Evolutionary conservation across 2,888 invertebrate genomes (phyloP).

Genomic region (Mythimna impura): DNA sequence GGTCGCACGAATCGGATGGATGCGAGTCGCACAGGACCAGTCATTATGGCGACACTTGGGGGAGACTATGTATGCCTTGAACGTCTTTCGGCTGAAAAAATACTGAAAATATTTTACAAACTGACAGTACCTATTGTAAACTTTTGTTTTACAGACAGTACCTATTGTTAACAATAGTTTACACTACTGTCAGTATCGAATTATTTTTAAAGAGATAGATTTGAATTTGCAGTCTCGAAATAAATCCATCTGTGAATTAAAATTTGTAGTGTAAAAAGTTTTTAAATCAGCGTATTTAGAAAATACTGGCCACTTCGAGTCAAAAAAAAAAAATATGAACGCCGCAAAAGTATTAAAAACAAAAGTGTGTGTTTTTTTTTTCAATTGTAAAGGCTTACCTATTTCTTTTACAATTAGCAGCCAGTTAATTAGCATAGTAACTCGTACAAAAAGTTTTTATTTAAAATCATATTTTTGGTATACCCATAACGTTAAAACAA

Average conservation of each 20-base stretch:
- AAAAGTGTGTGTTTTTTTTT: neutral
- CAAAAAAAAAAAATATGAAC: neutral
- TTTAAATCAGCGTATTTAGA: neutral
- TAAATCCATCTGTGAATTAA: neutral
- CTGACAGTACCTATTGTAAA: no score
- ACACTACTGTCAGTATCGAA: no score
- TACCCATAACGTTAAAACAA: neutral
- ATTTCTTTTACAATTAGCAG: neutral
- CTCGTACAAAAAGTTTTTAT: neutral
- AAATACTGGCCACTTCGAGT: neutral
- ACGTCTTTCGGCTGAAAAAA: no score
- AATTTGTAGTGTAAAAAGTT: conserved; percentile 2
- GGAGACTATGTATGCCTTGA: no score
- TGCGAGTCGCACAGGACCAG: no score
- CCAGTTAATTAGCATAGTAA: neutral
- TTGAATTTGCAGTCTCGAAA: neutral
- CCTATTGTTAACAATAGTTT: no score
- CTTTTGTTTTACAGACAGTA: no score
- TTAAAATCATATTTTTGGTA: neutral
- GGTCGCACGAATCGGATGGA: no score
- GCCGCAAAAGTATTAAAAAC: neutral
- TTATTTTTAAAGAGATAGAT: no score
- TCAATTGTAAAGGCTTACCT: no score
- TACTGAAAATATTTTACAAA: no score
- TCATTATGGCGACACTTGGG: no score